These are phyloP conservation scores for Frankliniella intonsa DNA, from an alignment of 2,888 invertebrate species.

Conservation along the genomic window DNA sequence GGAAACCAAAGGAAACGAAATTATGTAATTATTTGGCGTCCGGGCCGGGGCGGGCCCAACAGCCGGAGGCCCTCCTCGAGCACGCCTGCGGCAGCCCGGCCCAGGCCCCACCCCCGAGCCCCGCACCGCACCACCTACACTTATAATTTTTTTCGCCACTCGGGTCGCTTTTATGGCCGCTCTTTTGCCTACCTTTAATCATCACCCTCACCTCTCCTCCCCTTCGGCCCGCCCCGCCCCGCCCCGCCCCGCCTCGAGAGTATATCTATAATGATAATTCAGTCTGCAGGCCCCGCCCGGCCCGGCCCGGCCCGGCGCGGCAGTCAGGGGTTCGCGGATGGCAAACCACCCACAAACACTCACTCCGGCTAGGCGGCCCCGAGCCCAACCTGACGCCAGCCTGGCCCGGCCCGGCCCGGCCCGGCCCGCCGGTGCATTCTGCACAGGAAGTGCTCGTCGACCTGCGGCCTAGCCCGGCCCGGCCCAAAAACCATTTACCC, in stretches of 20 bases:
- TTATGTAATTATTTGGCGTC: constrained; percentile 14
- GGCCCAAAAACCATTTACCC: background rate
- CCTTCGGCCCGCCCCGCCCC: too few species aligned
- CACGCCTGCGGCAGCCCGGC: too few species aligned
- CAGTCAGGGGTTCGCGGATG: background rate
- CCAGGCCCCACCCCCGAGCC: too few species aligned
- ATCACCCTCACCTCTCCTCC: background rate
- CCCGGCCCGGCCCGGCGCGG: background rate
- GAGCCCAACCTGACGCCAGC: background rate
- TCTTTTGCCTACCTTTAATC: constrained; percentile 10
- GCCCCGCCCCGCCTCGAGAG: too few species aligned
- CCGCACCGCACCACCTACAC: too few species aligned
- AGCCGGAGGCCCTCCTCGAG: too few species aligned
- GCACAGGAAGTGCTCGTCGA: too few species aligned
- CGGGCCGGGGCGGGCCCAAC: background rate
- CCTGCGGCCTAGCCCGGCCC: too few species aligned
- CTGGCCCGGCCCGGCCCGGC: background rate
- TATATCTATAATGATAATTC: too few species aligned
- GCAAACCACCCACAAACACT: constrained; percentile 11
- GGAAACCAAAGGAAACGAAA: background rate
- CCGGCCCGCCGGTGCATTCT: too few species aligned
- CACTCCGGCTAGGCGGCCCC: background rate
- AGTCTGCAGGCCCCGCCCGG: background rate
- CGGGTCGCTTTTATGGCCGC: background rate
- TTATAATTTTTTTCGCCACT: background rate